phyloP scores from a whole-genome alignment of 2,113 vertebrate genomes.

The Sylvilagus bachmani region DNA sequence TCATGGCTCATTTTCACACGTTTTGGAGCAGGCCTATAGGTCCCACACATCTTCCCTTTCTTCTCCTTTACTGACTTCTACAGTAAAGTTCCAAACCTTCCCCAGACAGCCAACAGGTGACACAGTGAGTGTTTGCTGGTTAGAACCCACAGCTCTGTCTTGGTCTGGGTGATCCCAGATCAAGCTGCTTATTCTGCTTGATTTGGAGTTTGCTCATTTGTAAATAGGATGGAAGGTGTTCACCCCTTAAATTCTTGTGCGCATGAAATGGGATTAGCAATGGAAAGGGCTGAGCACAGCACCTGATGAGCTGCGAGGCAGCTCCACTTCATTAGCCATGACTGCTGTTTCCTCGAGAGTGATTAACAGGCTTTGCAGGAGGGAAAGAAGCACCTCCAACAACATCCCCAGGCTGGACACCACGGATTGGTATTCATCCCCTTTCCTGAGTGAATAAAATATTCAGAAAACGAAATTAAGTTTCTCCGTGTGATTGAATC shows the following conservation, averaged over 20 bases:
- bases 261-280: background rate
- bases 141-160: background rate
- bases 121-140: background rate
- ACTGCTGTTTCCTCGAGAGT: background rate
- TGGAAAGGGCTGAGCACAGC: accelerated
- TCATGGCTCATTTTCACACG: background rate
- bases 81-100: background rate
- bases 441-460: background rate
- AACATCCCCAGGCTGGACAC: background rate
- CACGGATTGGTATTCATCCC: background rate
- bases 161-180: background rate
- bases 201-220: background rate
- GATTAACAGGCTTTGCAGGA: background rate
- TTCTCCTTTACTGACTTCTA: background rate
- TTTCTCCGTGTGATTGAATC: background rate
- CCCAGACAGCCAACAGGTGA: background rate
- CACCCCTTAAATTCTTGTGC: background rate
- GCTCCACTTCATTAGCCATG: background rate
- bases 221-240: background rate
- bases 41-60: background rate
- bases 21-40: background rate
- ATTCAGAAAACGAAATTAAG: background rate
- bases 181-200: background rate
- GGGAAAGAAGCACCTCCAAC: background rate
- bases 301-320: background rate